These are phyloP conservation scores for Strigamia crassipes DNA, from an alignment of 2,888 invertebrate species.

Conservation along the genomic window DNA sequence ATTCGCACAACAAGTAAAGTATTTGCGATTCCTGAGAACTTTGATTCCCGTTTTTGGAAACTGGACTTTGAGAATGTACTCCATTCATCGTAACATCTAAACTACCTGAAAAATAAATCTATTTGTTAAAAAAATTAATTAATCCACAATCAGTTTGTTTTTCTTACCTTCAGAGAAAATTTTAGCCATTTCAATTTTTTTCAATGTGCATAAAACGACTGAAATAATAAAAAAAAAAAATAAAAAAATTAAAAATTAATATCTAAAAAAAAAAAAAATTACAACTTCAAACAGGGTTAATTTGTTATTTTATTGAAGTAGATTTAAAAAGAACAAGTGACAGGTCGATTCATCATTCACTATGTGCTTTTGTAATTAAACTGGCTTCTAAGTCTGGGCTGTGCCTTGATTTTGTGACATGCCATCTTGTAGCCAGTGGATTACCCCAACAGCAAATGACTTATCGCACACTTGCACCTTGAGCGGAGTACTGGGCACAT, in stretches of 20 bases:
- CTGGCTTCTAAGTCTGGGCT: not conserved
- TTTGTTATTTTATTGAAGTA: not conserved
- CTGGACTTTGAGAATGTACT: not conserved
- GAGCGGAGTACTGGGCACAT: slow-evolving; percentile 11
- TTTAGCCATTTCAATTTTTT: not conserved
- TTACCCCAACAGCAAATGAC: slow-evolving; percentile 28
- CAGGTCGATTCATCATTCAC: slow-evolving; percentile 5
- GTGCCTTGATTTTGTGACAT: slow-evolving; percentile 26
- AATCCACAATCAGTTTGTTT: not conserved
- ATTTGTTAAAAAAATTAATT: not conserved
- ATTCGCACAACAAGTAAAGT: not conserved
- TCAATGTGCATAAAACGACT: not conserved
- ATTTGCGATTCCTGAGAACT: not conserved
- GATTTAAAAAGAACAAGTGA: not conserved
- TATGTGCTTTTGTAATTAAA: slow-evolving; percentile 33
- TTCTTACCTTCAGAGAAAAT: not conserved
- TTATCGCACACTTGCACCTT: slow-evolving; percentile 27
- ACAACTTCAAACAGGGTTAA: not conserved
- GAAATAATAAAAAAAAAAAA: not conserved
- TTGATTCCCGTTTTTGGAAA: not conserved
- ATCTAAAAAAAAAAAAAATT: not conserved
- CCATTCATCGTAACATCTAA: not conserved
- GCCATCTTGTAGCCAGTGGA: slow-evolving; percentile 5
- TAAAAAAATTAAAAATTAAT: not conserved
- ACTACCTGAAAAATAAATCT: not conserved